Percentiles rank a stretch among this genome's conserved stretches.
Evolutionary conservation across 2,113 vertebrate species (phyloP).

Genomic region (Fregata magnificens): DNA sequence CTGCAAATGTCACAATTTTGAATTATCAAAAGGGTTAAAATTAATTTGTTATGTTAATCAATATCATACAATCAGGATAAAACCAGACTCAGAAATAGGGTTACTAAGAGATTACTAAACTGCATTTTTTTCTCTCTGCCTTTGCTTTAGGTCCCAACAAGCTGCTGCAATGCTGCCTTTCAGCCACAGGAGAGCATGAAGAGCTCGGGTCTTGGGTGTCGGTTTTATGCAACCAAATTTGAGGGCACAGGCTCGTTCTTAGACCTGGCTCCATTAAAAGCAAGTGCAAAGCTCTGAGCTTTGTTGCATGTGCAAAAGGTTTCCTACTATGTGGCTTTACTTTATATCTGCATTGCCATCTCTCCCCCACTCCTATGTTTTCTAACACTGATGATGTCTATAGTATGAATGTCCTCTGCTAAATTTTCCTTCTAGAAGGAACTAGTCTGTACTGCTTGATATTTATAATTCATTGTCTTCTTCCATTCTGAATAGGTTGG

Average conservation of each 20-base stretch:
- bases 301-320: not conserved
- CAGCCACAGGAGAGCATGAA: conserved; percentile 14
- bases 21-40: not conserved
- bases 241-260: not conserved
- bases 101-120: not conserved
- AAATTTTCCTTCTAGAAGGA: not conserved
- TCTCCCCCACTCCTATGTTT: not conserved
- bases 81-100: not conserved
- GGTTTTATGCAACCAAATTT: not conserved
- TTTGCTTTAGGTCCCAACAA: not conserved
- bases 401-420: not conserved
- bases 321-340: not conserved
- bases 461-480: not conserved
- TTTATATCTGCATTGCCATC: not conserved
- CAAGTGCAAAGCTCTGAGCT: not conserved
- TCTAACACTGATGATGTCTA: fast-evolving
- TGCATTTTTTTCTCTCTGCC: too few relatives aligned
- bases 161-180: not conserved
- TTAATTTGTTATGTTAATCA: not conserved
- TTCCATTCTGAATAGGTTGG: not conserved
- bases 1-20: not conserved
- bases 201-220: not conserved
- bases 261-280: not conserved
- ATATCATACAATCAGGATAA: not conserved
- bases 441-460: too few relatives aligned